phyloP scores from a whole-genome alignment of 2,113 vertebrate species.

The Athene cunicularia region DNA sequence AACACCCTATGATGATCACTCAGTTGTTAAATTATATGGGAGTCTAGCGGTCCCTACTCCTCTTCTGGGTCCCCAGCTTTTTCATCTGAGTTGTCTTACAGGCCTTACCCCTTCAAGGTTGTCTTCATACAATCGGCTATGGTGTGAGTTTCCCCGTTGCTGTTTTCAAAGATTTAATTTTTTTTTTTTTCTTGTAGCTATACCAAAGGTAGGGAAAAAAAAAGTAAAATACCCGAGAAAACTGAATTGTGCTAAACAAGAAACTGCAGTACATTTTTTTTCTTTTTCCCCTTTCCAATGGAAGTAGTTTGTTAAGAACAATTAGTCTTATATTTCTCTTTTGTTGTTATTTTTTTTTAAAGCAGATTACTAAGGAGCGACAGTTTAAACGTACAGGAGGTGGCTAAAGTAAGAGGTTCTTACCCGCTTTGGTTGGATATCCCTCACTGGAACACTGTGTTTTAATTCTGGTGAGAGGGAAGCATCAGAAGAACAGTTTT shows the following conservation, averaged over 20 bases:
- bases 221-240: neutral
- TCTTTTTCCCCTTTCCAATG: neutral
- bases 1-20: accelerated
- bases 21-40: accelerated
- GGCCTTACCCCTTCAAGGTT: neutral
- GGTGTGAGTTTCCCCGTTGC: accelerated
- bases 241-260: neutral
- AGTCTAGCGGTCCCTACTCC: accelerated
- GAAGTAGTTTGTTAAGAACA: neutral
- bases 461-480: neutral
- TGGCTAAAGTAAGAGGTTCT: neutral
- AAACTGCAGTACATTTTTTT: neutral
- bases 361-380: neutral
- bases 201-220: neutral
- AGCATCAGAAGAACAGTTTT: no score
- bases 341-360: neutral
- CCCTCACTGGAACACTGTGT: no score
- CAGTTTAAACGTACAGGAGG: neutral
- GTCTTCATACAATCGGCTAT: accelerated
- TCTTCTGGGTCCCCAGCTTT: neutral
- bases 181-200: neutral
- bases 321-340: neutral
- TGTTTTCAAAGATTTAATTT: neutral
- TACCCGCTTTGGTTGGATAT: neutral
- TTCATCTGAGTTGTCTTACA: neutral